Evolutionary conservation across 37 sponge, comb jelly and placozoan species (phyloP), one percentile per base, ranked within the genome.

Genomic region (Eunapius fragilis): DNA sequence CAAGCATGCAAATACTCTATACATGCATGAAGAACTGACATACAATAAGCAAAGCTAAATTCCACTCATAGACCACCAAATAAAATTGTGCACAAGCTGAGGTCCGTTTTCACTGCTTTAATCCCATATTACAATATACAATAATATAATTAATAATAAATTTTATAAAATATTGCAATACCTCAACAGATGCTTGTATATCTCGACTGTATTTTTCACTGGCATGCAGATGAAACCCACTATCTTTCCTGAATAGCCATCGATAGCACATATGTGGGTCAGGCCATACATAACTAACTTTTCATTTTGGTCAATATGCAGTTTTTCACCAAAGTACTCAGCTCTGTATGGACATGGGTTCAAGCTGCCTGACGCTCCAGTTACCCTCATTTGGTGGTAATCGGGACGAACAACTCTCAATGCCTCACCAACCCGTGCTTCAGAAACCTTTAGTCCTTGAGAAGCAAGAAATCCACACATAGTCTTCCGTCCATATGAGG

Each of bases 221-320:
- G 92, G 85, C 84, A 84, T 92, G n/a, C 85, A 74, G 0, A 79
- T 72, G 31, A 84, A 81, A 24, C 77, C 85, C 17, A 92, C 88
- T 30, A 92, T 87, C 30, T 86, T 86, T 47, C 88, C 77, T 35
- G 85, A 87, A n/a, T n/a, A n/a, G n/a, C n/a, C n/a, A n/a, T n/a
- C n/a, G n/a, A n/a, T n/a, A n/a, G n/a, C n/a, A n/a, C n/a, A n/a
- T n/a, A n/a, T n/a, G n/a, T n/a, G n/a, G n/a, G n/a, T n/a, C 67
- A 37, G 85, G n/a, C 93, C 93, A 73, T 58, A 88, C 93, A 84
- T 92, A 28, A 76, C 85, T 2, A 91, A 80, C 80, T 91, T 91
- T 68, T 91, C 92, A 69, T 88, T 89, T 85, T 92, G 93, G 38
- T 92, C 92, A 23, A 92, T 80, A 36, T 92, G 92, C 2, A 92